phyloP scores from a whole-genome alignment of 1,140 invertebrate genomes.

The Heliothis virescens region DNA sequence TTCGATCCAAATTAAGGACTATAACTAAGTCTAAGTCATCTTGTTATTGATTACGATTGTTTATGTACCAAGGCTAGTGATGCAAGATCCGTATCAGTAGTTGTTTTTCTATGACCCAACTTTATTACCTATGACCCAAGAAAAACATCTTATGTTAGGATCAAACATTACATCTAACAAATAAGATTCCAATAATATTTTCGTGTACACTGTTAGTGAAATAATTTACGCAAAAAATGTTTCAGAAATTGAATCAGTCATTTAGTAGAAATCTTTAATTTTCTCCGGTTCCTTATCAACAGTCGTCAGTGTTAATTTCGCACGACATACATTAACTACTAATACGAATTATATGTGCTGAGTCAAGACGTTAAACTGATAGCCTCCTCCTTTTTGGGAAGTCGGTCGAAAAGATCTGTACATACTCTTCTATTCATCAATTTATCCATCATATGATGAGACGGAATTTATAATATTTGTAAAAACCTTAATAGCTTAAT shows the following conservation, averaged over 20 bases:
- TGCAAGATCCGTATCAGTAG: conserved; percentile 9
- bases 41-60: too few relatives aligned
- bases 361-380: too few relatives aligned
- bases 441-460: too few relatives aligned
- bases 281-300: neutral
- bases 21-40: too few relatives aligned
- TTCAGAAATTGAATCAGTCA: neutral
- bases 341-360: too few relatives aligned
- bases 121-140: neutral
- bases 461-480: too few relatives aligned
- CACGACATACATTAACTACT: neutral
- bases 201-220: neutral
- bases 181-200: conserved; percentile 26
- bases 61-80: neutral
- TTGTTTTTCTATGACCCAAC: conserved; percentile 2
- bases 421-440: too few relatives aligned
- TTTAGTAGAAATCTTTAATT: conserved; percentile 11
- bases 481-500: too few relatives aligned
- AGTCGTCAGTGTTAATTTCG: neutral
- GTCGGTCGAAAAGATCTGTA: too few relatives aligned
- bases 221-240: neutral
- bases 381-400: too few relatives aligned
- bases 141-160: neutral
- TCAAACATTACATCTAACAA: neutral
- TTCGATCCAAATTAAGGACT: neutral